A percentile compares a stretch with the other conserved stretches of the same genome.
phyloP scores from a whole-genome alignment of 2,888 invertebrate genomes.

The Agrochola circellaris region DNA sequence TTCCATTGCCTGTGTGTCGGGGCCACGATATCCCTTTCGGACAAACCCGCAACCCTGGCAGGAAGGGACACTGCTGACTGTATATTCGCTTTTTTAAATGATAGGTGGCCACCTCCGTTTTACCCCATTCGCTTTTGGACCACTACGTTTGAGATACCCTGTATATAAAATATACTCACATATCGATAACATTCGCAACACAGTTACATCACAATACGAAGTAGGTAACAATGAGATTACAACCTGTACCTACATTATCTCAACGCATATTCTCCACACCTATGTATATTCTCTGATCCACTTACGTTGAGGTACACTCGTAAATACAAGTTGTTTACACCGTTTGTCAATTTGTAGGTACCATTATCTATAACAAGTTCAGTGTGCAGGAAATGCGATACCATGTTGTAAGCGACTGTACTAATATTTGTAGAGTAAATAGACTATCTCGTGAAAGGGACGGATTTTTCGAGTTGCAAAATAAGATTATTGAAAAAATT shows the following conservation, averaged over 20 bases:
- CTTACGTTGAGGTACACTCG: conserved; percentile 56
- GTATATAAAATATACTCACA: too few relatives aligned
- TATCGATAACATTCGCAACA: background rate
- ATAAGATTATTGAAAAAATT: background rate
- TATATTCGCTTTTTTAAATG: too few relatives aligned
- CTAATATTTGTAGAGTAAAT: conserved; percentile 56
- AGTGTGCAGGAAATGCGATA: conserved; percentile 51
- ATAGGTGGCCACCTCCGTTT: too few relatives aligned
- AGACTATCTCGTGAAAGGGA: conserved; percentile 37
- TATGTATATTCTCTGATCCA: conserved; percentile 42
- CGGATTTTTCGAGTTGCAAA: conserved; percentile 13
- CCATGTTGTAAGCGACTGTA: conserved; percentile 43
- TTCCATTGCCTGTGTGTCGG: too few relatives aligned
- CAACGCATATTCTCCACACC: conserved; percentile 24
- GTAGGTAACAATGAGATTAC: conserved; percentile 13
- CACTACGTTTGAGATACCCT: too few relatives aligned
- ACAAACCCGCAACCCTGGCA: too few relatives aligned
- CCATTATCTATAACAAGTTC: conserved; percentile 65
- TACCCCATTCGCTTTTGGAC: too few relatives aligned
- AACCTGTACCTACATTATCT: conserved; percentile 17
- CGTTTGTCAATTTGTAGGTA: conserved; percentile 65
- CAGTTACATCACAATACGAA: background rate
- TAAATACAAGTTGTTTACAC: conserved; percentile 65
- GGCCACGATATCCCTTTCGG: too few relatives aligned
- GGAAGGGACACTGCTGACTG: too few relatives aligned